Percentiles rank a stretch among this genome's conserved stretches.
Evolutionary conservation across 2,888 invertebrate genomes (phyloP).

Genomic region (Archips crataeganus): DNA sequence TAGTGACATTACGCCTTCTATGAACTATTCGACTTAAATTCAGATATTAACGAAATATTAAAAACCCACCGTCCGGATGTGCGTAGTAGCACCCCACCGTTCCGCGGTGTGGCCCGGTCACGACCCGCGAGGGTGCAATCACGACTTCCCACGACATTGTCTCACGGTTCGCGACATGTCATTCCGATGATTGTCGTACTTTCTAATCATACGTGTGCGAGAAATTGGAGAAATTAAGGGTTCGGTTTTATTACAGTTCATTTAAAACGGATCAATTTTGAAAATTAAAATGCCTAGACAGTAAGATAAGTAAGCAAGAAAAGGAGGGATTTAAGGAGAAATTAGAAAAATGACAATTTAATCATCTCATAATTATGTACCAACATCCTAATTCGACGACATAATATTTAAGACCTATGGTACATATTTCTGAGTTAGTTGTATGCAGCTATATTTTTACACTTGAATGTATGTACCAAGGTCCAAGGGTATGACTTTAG

Average conservation of each 20-base stretch:
- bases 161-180: conserved; percentile 81
- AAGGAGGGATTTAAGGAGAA: too few species aligned
- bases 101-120: conserved; percentile 65
- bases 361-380: too few species aligned
- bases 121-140: conserved; percentile 74
- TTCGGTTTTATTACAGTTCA: background rate
- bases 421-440: too few species aligned
- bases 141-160: conserved; percentile 81
- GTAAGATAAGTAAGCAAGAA: too few species aligned
- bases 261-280: background rate
- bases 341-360: too few species aligned
- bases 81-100: conserved; percentile 75
- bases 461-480: too few species aligned
- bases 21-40: background rate
- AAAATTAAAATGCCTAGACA: too few species aligned
- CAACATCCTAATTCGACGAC: too few species aligned
- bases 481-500: too few species aligned
- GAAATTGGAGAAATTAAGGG: conserved; percentile 13
- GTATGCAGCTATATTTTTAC: too few species aligned
- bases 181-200: conserved; percentile 74
- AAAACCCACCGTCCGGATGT: conserved; percentile 73
- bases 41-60: conserved; percentile 48
- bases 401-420: too few species aligned
- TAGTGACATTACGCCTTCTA: too few species aligned
- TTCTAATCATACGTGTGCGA: conserved; percentile 65